Conservation (phyloP, 2,113 vertebrate species). For the Origma solitaria region DNA sequence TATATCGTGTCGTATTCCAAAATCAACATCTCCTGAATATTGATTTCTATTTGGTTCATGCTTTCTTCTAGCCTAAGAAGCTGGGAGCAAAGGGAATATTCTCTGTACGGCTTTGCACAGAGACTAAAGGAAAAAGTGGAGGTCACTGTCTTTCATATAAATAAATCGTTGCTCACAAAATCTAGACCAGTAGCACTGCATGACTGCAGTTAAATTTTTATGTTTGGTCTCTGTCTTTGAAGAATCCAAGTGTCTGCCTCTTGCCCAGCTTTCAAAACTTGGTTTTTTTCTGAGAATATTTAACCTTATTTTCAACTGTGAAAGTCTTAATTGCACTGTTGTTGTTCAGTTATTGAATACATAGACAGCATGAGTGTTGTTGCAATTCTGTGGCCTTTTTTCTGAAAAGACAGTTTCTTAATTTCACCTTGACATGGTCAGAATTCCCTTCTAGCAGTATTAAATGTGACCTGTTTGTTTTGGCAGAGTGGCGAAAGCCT, state of each 20-base stretch:
- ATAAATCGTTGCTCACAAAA: background rate
- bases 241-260: background rate
- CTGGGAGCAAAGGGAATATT: background rate
- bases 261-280: background rate
- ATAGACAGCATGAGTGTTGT: background rate
- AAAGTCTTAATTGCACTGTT: background rate
- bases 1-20: background rate
- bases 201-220: background rate
- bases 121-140: background rate
- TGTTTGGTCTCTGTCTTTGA: background rate
- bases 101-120: background rate
- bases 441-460: background rate
- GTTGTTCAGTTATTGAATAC: background rate
- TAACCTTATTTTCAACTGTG: background rate
- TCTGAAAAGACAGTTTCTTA: background rate
- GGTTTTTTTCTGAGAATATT: background rate
- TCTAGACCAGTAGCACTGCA: background rate
- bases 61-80: background rate
- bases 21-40: background rate
- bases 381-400: background rate
- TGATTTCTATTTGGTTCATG: background rate
- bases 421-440: background rate
- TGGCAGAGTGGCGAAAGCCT: slow-evolving; percentile 77
- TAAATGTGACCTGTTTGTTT: slow-evolving; percentile 63
- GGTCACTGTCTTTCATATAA: background rate